Percentiles rank a stretch among this genome's conserved stretches.
phyloP scores from a whole-genome alignment of 2,797 vertebrate species.

The Emys orbicularis region DNA sequence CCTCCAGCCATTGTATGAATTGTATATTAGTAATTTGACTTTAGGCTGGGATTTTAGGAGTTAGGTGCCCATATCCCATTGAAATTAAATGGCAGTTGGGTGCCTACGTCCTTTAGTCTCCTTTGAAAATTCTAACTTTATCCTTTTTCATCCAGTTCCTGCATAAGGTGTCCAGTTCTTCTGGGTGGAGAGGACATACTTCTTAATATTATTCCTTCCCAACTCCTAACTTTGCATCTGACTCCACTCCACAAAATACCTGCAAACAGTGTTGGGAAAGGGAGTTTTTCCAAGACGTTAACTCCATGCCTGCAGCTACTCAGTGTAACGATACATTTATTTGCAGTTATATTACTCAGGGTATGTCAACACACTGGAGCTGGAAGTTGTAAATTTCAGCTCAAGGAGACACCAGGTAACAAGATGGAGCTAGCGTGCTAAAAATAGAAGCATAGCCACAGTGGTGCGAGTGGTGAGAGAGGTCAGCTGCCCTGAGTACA shows the following conservation, averaged over 20 bases:
- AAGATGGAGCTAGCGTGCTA: too few relatives aligned
- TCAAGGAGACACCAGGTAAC: too few relatives aligned
- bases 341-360: neutral
- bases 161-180: neutral
- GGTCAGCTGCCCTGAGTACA: too few relatives aligned
- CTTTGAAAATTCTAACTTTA: constrained; percentile 4
- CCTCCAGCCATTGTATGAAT: neutral
- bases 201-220: neutral
- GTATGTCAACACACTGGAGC: too few relatives aligned
- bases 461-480: too few relatives aligned
- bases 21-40: constrained; percentile 4
- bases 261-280: neutral
- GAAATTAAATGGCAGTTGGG: neutral
- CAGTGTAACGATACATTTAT: neutral
- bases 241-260: neutral
- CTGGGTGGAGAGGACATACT: neutral
- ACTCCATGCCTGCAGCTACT: neutral
- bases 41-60: neutral
- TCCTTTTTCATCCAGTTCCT: neutral
- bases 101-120: neutral
- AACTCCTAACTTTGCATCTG: neutral
- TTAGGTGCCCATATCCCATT: neutral
- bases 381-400: too few relatives aligned
- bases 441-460: too few relatives aligned
- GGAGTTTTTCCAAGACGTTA: neutral